Conservation (phyloP, 2,797 vertebrate genomes). For the Lindbergichthys nudifrons region DNA sequence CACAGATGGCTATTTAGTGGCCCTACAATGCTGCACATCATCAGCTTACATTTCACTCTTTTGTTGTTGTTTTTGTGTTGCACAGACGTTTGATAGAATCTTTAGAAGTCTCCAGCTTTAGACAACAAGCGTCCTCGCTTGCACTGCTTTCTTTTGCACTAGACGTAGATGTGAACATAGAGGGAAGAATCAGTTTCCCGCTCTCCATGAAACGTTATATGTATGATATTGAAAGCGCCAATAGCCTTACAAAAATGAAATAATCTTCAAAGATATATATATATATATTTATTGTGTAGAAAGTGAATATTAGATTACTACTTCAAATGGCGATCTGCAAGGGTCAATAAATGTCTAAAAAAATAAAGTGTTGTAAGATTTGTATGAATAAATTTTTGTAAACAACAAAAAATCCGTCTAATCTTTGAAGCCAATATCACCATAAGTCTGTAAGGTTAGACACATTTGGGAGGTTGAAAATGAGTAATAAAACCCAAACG, state of each 20-base stretch:
- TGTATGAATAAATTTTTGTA: conserved; percentile 99
- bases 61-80: conserved; percentile 69
- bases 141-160: conserved; percentile 82
- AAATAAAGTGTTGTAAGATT: conserved; percentile 94
- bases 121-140: conserved; percentile 59
- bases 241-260: conserved; percentile 93
- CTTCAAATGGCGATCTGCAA: conserved; percentile 90
- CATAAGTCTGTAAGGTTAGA: conserved; percentile 34
- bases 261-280: conserved; percentile 75
- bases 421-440: conserved; percentile 87
- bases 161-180: conserved; percentile 85
- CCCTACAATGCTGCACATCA: conserved; percentile 99
- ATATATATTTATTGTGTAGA: conserved; percentile 83
- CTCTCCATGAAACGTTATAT: conserved; percentile 82
- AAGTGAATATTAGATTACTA: conserved; percentile 79
- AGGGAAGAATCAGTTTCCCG: conserved; percentile 84
- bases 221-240: conserved; percentile 89
- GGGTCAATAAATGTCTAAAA: conserved; percentile 93
- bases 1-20: conserved; percentile 98
- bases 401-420: conserved; percentile 94
- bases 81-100: conserved; percentile 77
- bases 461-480: conserved; percentile 27
- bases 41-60: conserved; percentile 92
- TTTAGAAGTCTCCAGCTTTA: conserved; percentile 83
- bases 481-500: conserved; percentile 12